phyloP scores from a whole-genome alignment of 92 coral and sea anemone species.

The Parazoanthus darwini region DNA sequence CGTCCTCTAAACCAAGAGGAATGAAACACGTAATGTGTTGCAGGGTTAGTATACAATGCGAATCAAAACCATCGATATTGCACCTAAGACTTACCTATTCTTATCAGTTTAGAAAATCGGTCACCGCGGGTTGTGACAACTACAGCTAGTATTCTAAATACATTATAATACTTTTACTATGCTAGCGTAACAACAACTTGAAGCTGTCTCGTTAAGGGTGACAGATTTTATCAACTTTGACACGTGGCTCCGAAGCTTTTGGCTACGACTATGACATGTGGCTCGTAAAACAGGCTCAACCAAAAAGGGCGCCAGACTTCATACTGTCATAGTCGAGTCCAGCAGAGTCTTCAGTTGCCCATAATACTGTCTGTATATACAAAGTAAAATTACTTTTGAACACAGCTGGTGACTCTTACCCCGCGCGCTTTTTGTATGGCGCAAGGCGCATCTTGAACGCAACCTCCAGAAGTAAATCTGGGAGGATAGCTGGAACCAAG shows the following conservation, averaged over 20 bases:
- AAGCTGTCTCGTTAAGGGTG: not conserved
- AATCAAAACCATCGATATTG: not conserved
- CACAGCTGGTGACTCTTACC: too few relatives aligned
- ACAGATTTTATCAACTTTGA: not conserved
- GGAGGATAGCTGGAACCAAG: too few relatives aligned
- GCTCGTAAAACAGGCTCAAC: not conserved
- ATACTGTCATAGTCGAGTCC: not conserved
- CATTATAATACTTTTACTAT: too few relatives aligned
- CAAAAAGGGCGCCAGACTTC: not conserved
- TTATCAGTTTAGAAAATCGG: not conserved
- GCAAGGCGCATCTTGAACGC: too few relatives aligned
- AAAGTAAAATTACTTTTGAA: too few relatives aligned
- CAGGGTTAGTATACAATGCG: not conserved
- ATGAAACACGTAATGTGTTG: not conserved
- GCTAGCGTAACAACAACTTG: not conserved
- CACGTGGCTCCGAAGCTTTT: not conserved
- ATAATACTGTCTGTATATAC: too few relatives aligned
- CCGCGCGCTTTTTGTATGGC: too few relatives aligned
- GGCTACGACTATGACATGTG: too few relatives aligned
- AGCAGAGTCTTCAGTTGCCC: not conserved
- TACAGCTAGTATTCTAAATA: not conserved
- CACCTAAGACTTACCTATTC: not conserved
- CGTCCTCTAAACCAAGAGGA: not conserved
- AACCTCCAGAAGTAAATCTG: too few relatives aligned
- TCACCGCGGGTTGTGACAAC: not conserved